Conservation (phyloP, 2,797 vertebrate genomes). For the Molothrus aeneus region DNA sequence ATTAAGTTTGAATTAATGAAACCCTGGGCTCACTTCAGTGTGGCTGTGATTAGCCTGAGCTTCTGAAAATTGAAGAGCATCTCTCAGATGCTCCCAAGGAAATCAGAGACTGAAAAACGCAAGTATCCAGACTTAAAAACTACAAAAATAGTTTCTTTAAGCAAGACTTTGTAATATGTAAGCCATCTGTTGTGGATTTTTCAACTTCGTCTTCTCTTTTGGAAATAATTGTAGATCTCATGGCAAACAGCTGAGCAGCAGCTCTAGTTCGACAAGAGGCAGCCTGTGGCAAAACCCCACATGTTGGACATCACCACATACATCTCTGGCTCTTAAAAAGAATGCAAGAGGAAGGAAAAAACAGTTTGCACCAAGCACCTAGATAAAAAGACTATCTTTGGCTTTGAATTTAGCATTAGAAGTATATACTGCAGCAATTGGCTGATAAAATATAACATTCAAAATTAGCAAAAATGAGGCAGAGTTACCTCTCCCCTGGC, state of each 20-base stretch:
- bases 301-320: background rate
- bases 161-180: background rate
- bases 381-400: background rate
- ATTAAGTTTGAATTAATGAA: background rate
- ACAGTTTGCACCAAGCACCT: background rate
- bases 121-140: background rate
- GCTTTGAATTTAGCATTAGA: background rate
- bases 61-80: background rate
- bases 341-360: background rate
- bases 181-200: background rate
- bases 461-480: background rate
- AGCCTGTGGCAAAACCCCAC: background rate
- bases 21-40: background rate
- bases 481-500: background rate
- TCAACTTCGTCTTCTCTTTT: background rate
- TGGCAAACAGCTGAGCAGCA: background rate
- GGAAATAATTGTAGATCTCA: background rate
- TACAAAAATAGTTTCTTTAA: background rate
- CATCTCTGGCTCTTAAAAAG: background rate
- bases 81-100: background rate
- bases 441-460: background rate
- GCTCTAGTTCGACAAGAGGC: background rate
- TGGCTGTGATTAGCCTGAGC: background rate
- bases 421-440: background rate
- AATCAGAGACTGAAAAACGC: background rate